Conservation (phyloP, 2,113 vertebrate species). For the Cynocephalus volans region DNA sequence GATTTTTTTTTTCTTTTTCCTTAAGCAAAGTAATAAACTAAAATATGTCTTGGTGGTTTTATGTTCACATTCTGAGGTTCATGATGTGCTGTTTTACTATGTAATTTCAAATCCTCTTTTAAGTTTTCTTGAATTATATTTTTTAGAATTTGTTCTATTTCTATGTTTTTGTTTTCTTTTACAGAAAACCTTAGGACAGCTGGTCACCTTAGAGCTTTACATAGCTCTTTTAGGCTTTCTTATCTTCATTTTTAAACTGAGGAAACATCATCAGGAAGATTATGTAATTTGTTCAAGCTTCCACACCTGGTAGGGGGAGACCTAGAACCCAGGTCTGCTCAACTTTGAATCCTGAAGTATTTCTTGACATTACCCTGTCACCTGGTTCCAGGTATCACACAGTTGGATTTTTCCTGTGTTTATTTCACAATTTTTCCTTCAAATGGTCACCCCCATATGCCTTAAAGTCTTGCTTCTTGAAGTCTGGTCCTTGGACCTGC, state of each 20-base stretch:
- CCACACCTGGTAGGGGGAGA: neutral
- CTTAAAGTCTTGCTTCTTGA: neutral
- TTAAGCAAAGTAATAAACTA: conserved; percentile 2
- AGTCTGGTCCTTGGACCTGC: neutral
- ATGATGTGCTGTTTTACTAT: neutral
- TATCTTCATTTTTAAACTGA: conserved; percentile 23
- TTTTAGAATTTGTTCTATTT: conserved; percentile 25
- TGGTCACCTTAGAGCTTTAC: neutral
- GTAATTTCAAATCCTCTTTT: conserved; percentile 5
- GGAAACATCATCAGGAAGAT: conserved; percentile 2
- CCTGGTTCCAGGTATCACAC: no score
- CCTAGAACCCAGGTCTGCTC: neutral
- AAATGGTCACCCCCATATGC: neutral
- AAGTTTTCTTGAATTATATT: neutral
- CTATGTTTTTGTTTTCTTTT: neutral
- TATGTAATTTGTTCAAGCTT: neutral
- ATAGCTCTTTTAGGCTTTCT: neutral
- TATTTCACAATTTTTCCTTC: neutral
- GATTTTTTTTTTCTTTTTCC: neutral
- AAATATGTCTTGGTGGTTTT: neutral
- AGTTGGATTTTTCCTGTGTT: neutral
- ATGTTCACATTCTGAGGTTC: neutral
- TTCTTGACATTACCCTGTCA: neutral
- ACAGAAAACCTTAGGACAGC: neutral
- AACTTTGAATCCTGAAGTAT: neutral